Evolutionary conservation across 2,113 vertebrate species (phyloP).

Genomic region (Glaucomys volans): DNA sequence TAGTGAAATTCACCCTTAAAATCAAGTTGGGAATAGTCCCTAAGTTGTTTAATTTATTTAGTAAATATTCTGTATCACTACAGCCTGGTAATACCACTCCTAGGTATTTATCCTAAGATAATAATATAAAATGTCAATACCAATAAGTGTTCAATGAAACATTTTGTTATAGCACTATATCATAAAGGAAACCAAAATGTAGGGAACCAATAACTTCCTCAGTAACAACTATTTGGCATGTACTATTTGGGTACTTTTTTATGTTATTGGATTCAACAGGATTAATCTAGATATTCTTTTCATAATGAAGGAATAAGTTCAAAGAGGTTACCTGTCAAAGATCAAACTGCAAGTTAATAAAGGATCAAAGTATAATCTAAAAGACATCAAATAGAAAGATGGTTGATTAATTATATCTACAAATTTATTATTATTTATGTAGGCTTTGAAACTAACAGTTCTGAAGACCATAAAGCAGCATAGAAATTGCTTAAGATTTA

Average conservation of each 20-base stretch:
- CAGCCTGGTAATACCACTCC: not conserved
- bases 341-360: not conserved
- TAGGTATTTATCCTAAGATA: not conserved
- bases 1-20: slow-evolving; percentile 31
- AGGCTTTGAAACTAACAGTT: slow-evolving; percentile 29
- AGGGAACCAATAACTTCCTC: not conserved
- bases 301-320: not conserved
- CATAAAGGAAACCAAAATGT: not conserved
- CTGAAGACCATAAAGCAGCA: not conserved
- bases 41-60: slow-evolving; percentile 32
- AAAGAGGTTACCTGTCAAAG: not conserved
- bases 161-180: not conserved
- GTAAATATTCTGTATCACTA: slow-evolving; percentile 21
- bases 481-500: not conserved
- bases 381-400: not conserved
- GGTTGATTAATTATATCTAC: not conserved
- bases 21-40: not conserved
- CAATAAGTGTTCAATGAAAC: not conserved
- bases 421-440: slow-evolving; percentile 2
- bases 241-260: not conserved
- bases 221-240: slow-evolving; percentile 36
- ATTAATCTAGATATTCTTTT: slow-evolving; percentile 33
- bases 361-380: slow-evolving; percentile 36
- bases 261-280: not conserved
- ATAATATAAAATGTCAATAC: slow-evolving; percentile 1